Conservation (phyloP, 2,113 vertebrate species). For the Pomatorhinus ruficollis region DNA sequence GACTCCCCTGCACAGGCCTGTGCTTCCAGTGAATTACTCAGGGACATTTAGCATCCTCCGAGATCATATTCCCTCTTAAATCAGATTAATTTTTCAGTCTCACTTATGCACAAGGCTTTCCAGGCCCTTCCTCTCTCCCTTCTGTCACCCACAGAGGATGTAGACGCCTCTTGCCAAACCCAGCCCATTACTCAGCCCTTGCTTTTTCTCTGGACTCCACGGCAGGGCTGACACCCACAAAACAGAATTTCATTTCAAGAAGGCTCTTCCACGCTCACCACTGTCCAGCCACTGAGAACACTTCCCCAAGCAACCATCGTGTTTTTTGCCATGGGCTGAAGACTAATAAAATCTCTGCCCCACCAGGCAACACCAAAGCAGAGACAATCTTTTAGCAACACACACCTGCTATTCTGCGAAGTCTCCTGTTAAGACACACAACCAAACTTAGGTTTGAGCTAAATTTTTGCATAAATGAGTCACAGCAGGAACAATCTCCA, state of each 20-base stretch:
- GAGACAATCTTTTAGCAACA: not conserved
- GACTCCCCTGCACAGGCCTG: not conserved
- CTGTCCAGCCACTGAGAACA: not conserved
- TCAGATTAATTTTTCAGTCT: not conserved
- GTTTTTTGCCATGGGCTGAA: not conserved
- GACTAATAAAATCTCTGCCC: not conserved
- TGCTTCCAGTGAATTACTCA: not conserved
- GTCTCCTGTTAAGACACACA: not conserved
- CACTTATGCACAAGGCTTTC: not conserved
- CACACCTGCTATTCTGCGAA: not conserved
- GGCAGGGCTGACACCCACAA: not conserved
- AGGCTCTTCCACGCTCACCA: not conserved
- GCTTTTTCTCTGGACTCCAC: not conserved
- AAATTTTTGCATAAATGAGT: conserved; percentile 47
- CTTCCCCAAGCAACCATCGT: not conserved
- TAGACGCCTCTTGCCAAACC: not conserved
- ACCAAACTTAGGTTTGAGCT: not conserved
- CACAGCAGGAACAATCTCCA: conserved; percentile 34
- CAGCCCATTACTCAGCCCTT: not conserved
- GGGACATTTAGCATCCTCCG: not conserved
- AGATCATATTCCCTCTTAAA: rapidly evolving
- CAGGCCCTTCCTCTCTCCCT: not conserved
- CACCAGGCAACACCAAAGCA: not conserved
- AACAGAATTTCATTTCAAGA: not conserved
- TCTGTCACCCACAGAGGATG: not conserved